Evolutionary conservation across 2,888 invertebrate species (phyloP).

Genomic region (Cylloceria caligata): DNA sequence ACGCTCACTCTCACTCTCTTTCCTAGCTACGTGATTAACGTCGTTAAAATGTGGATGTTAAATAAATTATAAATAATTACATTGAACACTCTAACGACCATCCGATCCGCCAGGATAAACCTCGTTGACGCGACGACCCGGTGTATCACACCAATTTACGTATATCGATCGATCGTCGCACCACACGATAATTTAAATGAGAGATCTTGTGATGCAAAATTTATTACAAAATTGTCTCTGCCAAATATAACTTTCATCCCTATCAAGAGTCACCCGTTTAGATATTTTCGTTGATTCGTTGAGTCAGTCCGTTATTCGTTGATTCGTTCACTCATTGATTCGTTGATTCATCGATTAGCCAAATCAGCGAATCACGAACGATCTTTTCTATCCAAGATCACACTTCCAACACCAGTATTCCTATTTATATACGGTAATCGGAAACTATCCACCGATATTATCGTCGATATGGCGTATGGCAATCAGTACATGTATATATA

Average conservation of each 20-base stretch:
- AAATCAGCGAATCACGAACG: no score
- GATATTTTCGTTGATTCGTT: background rate
- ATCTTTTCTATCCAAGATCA: no score
- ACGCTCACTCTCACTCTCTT: background rate
- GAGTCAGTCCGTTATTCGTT: no score
- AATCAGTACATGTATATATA: constrained; percentile 23
- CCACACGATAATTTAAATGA: constrained; percentile 37
- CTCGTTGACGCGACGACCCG: constrained; percentile 36
- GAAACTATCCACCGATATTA: background rate
- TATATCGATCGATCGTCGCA: constrained; percentile 57
- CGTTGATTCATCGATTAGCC: background rate
- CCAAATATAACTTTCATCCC: no score
- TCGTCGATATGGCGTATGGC: constrained; percentile 35
- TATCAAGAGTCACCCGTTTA: background rate
- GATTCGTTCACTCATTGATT: background rate
- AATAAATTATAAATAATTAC: constrained; percentile 80
- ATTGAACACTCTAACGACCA: constrained; percentile 73
- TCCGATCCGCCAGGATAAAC: constrained; percentile 53
- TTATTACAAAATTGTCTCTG: background rate
- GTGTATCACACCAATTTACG: constrained; percentile 53
- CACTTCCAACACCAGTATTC: no score
- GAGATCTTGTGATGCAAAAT: background rate
- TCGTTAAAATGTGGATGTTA: constrained; percentile 77
- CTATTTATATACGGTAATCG: background rate
- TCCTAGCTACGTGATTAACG: constrained; percentile 73